These are phyloP conservation scores for Phoxinus dragarum DNA, from an alignment of 2,797 vertebrate genomes.

Conservation along the genomic window DNA sequence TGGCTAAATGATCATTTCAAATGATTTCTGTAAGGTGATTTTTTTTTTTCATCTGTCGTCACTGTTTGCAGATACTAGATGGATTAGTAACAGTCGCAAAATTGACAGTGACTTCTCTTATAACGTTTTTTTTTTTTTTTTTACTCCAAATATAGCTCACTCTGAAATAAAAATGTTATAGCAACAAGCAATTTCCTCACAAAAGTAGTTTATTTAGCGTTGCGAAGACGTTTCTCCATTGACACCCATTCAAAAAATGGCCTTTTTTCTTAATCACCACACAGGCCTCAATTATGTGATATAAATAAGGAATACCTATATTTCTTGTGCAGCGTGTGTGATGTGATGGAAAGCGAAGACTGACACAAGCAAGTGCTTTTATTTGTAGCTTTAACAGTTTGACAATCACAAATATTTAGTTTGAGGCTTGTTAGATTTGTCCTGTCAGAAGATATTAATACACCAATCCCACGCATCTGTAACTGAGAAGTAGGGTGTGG, in stretches of 20 bases:
- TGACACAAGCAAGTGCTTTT: not conserved
- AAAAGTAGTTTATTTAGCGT: not conserved
- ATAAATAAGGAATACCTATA: not conserved
- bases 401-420: not conserved
- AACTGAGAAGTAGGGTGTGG: slow-evolving; percentile 10
- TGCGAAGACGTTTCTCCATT: not conserved
- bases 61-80: too few species aligned
- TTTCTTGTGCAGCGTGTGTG: not conserved
- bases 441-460: not conserved
- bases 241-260: not conserved
- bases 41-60: too few species aligned
- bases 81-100: not conserved
- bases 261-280: not conserved
- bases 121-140: not conserved
- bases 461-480: not conserved
- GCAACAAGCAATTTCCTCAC: not conserved
- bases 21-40: too few species aligned
- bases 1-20: too few species aligned
- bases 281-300: not conserved
- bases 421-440: not conserved
- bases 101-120: not conserved
- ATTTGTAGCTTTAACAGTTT: not conserved
- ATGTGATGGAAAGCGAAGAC: not conserved
- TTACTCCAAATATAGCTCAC: not conserved
- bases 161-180: not conserved